Evolutionary conservation across 2,797 vertebrate genomes (phyloP), one percentile per base, ranked within the genome.

Genomic region (Oophaga sylvatica): DNA sequence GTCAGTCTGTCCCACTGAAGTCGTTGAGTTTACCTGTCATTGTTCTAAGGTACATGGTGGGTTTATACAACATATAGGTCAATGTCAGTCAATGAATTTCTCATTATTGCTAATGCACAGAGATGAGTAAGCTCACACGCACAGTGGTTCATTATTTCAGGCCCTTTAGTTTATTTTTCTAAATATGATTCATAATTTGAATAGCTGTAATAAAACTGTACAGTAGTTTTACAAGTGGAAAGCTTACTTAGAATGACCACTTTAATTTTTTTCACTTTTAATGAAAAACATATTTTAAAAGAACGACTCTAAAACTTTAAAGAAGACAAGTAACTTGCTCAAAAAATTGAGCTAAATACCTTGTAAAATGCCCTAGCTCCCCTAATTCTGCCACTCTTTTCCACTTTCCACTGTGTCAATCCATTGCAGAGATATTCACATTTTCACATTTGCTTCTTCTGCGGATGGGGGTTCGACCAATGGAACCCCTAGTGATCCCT

Each of bases 141-240:
- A 77, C 1, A 5, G 2, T 77, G 73, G 26, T 77, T 77, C 73
- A 77, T 26, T 77, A 53, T 26, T 16, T 77, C 45, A 77, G 45
- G 5, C 45, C 22, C 45, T 15, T 26, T 76, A 22, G 20, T 8
- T 73, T 48, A 75, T 77, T 77, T 77, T 77, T 26, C 45, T 45
- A 77, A 56, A 22, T 15, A 76, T 76, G 73, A 76, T 48, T 76
- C 73, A 76, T 53, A n/a, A 10, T 12, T 48, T n/a, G 2, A 76
- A n/a, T n/a, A 53, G 45, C 73, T 48, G 8, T 13, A 77, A 56
- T 53, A 77, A 77, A 77, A 77, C 12, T 26, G 45, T 26, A 53
- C 45, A n/a, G 45, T 77, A n/a, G 73, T 77, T 77, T 35, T 77
- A 77, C 48, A 77, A 77, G 73, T 56, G 73, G 73, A 77, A 75